Conservation (phyloP, 2,113 vertebrate genomes). For the Rhodinocichla rosea region DNA sequence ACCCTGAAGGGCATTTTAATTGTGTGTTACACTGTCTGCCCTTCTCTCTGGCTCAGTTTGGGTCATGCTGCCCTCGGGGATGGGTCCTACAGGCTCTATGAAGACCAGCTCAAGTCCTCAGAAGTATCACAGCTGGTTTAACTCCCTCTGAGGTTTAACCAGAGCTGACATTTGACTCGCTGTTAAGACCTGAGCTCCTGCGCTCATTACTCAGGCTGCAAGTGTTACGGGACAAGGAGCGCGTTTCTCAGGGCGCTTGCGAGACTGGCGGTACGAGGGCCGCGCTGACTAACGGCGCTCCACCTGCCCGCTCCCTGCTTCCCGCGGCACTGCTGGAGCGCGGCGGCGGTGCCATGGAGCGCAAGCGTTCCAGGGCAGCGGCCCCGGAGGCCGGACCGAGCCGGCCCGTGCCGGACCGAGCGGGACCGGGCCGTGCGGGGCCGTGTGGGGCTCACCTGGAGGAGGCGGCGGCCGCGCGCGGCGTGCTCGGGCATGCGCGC, state of each 20-base stretch:
- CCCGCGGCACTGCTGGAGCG: no score
- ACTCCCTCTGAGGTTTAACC: neutral
- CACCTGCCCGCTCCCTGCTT: rapidly evolving
- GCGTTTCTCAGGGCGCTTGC: rapidly evolving
- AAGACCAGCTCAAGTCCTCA: neutral
- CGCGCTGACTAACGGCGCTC: rapidly evolving
- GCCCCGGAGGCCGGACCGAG: rapidly evolving
- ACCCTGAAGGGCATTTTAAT: neutral
- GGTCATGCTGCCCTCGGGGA: neutral
- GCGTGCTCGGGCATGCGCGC: constrained; percentile 80
- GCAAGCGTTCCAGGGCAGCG: neutral
- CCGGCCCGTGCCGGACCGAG: neutral
- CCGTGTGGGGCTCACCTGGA: constrained; percentile 78
- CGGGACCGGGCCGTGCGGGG: no score
- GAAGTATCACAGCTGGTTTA: rapidly evolving
- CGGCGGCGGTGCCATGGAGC: no score
- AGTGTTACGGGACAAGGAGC: rapidly evolving
- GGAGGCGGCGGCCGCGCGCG: constrained; percentile 74
- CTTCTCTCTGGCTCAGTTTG: rapidly evolving
- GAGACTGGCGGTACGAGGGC: rapidly evolving
- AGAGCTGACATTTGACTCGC: rapidly evolving
- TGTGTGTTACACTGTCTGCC: rapidly evolving
- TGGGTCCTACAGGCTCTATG: rapidly evolving
- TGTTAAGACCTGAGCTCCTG: rapidly evolving
- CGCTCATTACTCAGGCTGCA: rapidly evolving